A percentile compares a stretch with the other conserved stretches of the same genome.
phyloP scores from a whole-genome alignment of 2,113 vertebrate genomes.

The Aegithalos caudatus region DNA sequence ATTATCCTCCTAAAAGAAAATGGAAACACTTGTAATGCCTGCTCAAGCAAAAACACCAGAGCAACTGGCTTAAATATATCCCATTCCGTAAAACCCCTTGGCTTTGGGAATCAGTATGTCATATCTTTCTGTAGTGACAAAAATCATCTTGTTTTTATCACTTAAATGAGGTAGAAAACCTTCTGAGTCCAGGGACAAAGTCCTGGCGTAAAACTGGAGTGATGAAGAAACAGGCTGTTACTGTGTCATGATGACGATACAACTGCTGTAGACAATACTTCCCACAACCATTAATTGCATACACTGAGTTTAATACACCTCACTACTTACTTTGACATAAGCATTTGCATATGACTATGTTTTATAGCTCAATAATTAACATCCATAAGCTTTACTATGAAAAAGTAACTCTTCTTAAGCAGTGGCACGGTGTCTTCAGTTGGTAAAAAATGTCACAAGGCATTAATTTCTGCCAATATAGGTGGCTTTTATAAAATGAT shows the following conservation, averaged over 20 bases:
- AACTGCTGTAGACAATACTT: background rate
- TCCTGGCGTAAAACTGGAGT: background rate
- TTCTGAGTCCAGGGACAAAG: rapidly evolving
- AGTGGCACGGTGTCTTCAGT: background rate
- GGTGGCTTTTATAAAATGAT: background rate
- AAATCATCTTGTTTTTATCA: background rate
- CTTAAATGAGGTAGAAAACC: background rate
- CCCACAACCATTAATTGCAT: background rate
- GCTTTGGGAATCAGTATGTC: background rate
- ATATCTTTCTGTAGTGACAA: background rate
- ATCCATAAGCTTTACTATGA: background rate
- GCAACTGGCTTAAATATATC: background rate
- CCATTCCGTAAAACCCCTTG: background rate
- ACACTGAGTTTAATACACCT: background rate
- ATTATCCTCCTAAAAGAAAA: background rate
- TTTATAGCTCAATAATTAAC: background rate
- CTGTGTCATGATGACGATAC: background rate
- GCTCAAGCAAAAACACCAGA: background rate
- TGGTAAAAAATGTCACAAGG: background rate
- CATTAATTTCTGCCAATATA: background rate
- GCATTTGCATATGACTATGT: background rate
- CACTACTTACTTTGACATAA: background rate
- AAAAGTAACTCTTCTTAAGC: background rate
- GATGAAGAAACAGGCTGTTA: background rate
- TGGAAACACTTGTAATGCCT: background rate